Conservation (phyloP, 2,113 vertebrate genomes). For the Hemichromis elongatus region DNA sequence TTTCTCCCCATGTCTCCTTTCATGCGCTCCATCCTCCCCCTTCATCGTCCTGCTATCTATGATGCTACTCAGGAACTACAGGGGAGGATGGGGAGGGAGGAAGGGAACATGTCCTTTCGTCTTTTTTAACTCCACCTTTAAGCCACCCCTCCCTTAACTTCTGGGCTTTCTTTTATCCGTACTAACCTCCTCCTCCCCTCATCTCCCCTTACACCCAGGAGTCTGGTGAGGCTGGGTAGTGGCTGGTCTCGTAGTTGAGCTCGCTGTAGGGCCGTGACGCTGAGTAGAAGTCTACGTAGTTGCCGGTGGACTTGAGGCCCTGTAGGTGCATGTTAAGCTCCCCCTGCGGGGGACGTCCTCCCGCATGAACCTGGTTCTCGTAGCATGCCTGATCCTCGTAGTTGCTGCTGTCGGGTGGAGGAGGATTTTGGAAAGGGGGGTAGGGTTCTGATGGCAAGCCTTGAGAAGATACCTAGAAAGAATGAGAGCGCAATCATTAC, state of each 20-base stretch:
- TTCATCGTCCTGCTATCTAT: slow-evolving; percentile 35
- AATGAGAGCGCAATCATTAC: background rate
- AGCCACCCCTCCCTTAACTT: background rate
- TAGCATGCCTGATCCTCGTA: slow-evolving; percentile 85
- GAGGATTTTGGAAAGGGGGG: slow-evolving; percentile 95
- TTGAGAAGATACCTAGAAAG: slow-evolving; percentile 84
- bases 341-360: slow-evolving; percentile 75
- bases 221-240: slow-evolving; percentile 98
- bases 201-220: slow-evolving; percentile 86
- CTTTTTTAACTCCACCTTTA: background rate
- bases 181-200: background rate
- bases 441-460: slow-evolving; percentile 92
- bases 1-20: background rate
- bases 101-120: slow-evolving; percentile 15
- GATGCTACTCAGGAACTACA: slow-evolving; percentile 59
- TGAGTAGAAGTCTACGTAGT: slow-evolving; percentile 99
- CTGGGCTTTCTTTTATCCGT: background rate
- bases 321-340: slow-evolving; percentile 96
- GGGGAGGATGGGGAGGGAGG: slow-evolving; percentile 46
- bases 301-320: slow-evolving; percentile 98
- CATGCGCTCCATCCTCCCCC: slow-evolving; percentile 19
- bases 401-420: slow-evolving; percentile 71
- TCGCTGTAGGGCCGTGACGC: slow-evolving; percentile 98
- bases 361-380: slow-evolving; percentile 70
- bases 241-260: slow-evolving; percentile 99